Conservation (phyloP, 2,113 vertebrate species). For the Chascanopsetta lugubris region DNA sequence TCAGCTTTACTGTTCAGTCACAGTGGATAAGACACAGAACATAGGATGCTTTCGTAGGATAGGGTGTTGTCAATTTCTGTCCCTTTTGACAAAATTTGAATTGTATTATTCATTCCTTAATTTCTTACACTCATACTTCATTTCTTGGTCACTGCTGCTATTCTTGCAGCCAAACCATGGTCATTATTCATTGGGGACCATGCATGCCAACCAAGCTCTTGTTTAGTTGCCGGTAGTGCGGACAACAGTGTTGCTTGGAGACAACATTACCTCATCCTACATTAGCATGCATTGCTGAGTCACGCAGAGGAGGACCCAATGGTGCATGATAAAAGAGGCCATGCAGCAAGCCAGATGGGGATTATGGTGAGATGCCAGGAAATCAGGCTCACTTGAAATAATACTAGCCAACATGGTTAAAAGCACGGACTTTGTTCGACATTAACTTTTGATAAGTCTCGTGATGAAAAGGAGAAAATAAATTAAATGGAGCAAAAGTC, state of each 20-base stretch:
- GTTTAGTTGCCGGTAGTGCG: conserved; percentile 35
- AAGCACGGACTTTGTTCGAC: conserved; percentile 30
- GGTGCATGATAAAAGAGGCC: conserved; percentile 57
- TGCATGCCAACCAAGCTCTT: conserved; percentile 11
- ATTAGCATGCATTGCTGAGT: conserved; percentile 70
- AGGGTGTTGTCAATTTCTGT: too few relatives aligned
- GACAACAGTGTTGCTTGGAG: conserved; percentile 60
- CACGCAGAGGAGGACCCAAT: conserved; percentile 51
- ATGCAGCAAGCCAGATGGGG: conserved; percentile 57
- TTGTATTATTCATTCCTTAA: conserved; percentile 9
- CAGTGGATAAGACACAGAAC: too few relatives aligned
- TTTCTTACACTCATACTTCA: conserved; percentile 2
- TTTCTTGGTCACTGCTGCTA: not conserved
- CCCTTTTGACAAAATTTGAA: not conserved
- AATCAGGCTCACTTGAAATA: conserved; percentile 47
- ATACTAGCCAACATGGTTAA: conserved; percentile 34
- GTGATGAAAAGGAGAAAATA: not conserved
- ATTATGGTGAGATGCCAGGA: conserved; percentile 53
- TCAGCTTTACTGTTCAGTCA: too few relatives aligned
- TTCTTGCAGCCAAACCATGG: conserved; percentile 9
- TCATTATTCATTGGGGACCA: conserved; percentile 13
- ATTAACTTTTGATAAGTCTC: not conserved
- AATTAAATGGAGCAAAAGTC: not conserved
- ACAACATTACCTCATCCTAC: conserved; percentile 63
- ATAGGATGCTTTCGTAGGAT: too few relatives aligned